Base-by-base conservation (phyloP, 2,113 vertebrate genomes). In the Chauna torquata region DNA sequence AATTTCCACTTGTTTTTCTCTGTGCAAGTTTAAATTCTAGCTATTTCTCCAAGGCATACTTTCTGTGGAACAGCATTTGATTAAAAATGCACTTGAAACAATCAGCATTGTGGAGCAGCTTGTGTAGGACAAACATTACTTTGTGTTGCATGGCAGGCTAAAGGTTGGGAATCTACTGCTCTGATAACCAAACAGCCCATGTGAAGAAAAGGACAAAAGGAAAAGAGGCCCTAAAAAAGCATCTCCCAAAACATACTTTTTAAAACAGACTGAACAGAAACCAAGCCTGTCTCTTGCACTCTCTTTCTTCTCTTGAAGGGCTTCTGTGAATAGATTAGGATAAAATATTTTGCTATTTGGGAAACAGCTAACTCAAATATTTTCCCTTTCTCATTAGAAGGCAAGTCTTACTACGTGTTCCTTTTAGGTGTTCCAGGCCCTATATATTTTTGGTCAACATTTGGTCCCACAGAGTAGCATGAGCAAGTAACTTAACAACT, bases 101-200 rank as follows among this genome's bases (percentile, higher is more conserved):
- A 92, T 92, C 77, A 90, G 91, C 82, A 52, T 81, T 93, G 94
- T 86, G 90, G 93, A 74, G 62, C 68, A 74, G 96, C 71, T 59
- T 49, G 69, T 84, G 65, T 84, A 84, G 91, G 80, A 94, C 96
- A 96, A 96, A 76, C 81, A 79, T 65, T 16, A 94, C 80, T 91
- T 83, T 94, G 94, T 96, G 92, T 3, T 49, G 61, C 58, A 30
- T 2, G 75, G 88, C 68, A 72, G 74, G 57, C 52, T 72, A 36
- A 27, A 72, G 95, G 76, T 9, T 94, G 81, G 92, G 72, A 64
- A 72, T 66, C 88, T 40, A 17, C 91, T 76, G 92, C 83, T 86
- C 74, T 22, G 76, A 36, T 34, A 77, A 52, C 55, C 52, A 49
- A 79, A 50, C 57, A 47, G 61, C 80, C 47, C 74, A 34, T 1